Base-by-base conservation (phyloP, 2,888 invertebrate species). In the Ochlodes sylvanus region DNA sequence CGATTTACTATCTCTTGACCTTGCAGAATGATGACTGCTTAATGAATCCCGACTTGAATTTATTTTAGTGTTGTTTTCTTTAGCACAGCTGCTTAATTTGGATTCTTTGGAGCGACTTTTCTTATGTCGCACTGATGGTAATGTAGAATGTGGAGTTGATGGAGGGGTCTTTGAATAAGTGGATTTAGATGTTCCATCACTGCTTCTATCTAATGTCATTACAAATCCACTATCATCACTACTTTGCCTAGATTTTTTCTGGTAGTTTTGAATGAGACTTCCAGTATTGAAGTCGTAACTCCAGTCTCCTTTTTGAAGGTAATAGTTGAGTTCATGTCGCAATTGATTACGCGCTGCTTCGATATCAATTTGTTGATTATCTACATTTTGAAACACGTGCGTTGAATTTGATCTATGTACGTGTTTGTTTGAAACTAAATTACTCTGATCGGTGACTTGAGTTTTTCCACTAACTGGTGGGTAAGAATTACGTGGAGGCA, bases 371-470 rank as follows among this genome's bases (percentile, higher is more conserved):
- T 89, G 85, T 74, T 84, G 84, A 74, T 81, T 87, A 72, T 91
- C 92, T 65, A 85, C 76, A 77, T 85, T 89, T 86, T 93, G 91
- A 76, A 95, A 90, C 42, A 94, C 92, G 78, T 95, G 95, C 12
- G 95, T 95, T 71, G 95, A 95, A 79, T 93, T 95, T 73, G 95
- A 95, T 75, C 95, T 90, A 77, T 95, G 95, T 85, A 95, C 85
- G 84, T 94, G 87, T 86, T 94, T 87, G 89, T 86, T 90, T 86
- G 90, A 88, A 84, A 89, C 85, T 89, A 91, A 83, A 75, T 86
- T 91, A 87, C 83, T 88, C 82, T 89, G 89, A 87, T 91, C 89
- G 89, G 92, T 90, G 87, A 84, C 87, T 91, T 93, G 94, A 78
- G 82, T 88, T 92, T 94, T 94, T 79, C 92, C 93, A 85, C 93